phyloP scores from a whole-genome alignment of 2,113 vertebrate species.

The Rhynchomys soricoides region DNA sequence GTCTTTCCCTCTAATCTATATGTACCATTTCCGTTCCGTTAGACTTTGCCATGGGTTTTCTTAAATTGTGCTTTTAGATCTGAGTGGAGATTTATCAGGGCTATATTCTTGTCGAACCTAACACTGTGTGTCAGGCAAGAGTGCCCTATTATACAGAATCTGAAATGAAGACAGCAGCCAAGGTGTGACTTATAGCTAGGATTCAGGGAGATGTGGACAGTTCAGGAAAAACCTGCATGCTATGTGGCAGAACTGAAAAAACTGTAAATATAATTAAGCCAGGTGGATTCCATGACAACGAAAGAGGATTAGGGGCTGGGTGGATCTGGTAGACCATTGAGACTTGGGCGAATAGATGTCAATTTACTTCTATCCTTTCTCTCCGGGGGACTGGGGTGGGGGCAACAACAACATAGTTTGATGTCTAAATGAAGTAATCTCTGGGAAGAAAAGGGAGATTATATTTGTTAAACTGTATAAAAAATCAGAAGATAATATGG shows the following conservation, averaged over 20 bases:
- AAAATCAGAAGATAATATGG: conserved; percentile 87
- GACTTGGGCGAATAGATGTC: conserved; percentile 66
- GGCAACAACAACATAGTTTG: conserved; percentile 73
- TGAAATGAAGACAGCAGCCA: conserved; percentile 9
- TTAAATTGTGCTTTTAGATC: conserved; percentile 1
- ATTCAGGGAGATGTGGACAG: background rate
- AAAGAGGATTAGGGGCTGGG: conserved; percentile 66
- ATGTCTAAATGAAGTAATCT: conserved; percentile 88
- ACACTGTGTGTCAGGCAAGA: background rate
- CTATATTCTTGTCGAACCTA: background rate
- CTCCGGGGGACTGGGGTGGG: background rate
- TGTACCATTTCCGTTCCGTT: background rate
- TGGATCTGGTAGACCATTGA: conserved; percentile 69
- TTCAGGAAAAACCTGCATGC: conserved; percentile 19
- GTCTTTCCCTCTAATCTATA: background rate
- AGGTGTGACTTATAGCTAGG: conserved; percentile 11
- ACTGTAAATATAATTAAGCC: conserved; percentile 75
- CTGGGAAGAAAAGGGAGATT: conserved; percentile 80
- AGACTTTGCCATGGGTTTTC: conserved; percentile 16
- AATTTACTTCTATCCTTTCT: conserved; percentile 78
- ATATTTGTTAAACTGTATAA: conserved; percentile 87
- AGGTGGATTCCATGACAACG: conserved; percentile 71
- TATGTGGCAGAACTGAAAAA: conserved; percentile 38
- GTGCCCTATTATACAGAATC: background rate
- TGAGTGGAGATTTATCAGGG: background rate